A percentile compares a stretch with the other conserved stretches of the same genome.
Evolutionary conservation across 2,113 vertebrate genomes (phyloP).

Genomic region (Morphnarchus princeps): DNA sequence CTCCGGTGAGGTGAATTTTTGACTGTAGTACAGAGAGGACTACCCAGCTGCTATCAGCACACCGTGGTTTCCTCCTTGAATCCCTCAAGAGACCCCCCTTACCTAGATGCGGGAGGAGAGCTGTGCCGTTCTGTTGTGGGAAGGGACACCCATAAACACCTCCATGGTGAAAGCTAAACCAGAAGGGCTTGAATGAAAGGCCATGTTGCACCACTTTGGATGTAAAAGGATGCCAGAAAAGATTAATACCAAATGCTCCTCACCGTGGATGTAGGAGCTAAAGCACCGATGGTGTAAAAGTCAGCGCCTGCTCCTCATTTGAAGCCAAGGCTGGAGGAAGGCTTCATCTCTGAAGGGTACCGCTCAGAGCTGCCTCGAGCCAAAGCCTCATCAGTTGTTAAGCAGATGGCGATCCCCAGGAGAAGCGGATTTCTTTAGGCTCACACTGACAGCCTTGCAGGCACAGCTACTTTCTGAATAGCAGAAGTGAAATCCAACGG

Average conservation of each 20-base stretch:
- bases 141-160: background rate
- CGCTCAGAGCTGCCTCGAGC: background rate
- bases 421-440: background rate
- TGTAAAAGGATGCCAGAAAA: background rate
- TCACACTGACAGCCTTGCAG: background rate
- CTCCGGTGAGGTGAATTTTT: background rate
- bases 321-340: background rate
- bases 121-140: background rate
- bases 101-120: background rate
- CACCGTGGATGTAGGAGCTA: background rate
- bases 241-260: background rate
- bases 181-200: background rate
- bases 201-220: background rate
- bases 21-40: background rate
- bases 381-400: background rate
- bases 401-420: background rate
- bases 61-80: background rate
- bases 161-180: background rate
- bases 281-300: background rate
- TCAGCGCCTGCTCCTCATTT: background rate
- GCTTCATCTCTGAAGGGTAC: background rate
- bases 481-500: background rate
- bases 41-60: background rate
- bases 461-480: background rate
- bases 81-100: background rate